Evolutionary conservation across 1,140 invertebrate genomes (phyloP), one percentile per base, ranked within the genome.

Genomic region (Thaumatotibia leucotreta): DNA sequence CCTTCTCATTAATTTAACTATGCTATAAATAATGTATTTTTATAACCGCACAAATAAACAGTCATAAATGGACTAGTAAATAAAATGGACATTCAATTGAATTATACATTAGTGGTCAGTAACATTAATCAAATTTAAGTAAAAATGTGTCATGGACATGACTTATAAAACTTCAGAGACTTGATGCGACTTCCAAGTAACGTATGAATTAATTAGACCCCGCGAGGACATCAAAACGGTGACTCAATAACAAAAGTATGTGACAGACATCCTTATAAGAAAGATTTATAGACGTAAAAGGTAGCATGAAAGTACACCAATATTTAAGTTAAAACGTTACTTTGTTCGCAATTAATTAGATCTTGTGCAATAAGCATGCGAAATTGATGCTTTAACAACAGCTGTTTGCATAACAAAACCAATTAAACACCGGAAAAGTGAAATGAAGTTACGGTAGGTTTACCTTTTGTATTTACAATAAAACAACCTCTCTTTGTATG

Each of bases 191-290:
- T 50, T 23, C 61, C 63, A 64, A 63, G 63, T 67, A 49, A 68
- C 63, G 65, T 29, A 31, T 31, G 62, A 35, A 74, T 74, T 74
- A 72, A 76, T 72, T 69, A 68, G 64, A 63, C 64, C 61, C 64
- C 17, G 52, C 22, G 66, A 64, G 35, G 63, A 61, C n/a, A 10
- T 23, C 6, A 9, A 58, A 20, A 14, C 24, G 63, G 67, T 79
- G 77, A 79, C 64, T 79, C 77, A 79, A 74, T 63, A 29, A 20
- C 22, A 33, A 67, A 77, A 71, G 32, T 66, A 79, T 79, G 66
- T 61, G 24, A 35, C 10, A 22, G 4, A 49, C 31, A 64, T 70
- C 70, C 71, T 75, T 66, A 52, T 52, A 31, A 52, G 39, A 17
- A 64, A 8, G 20, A 52, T 22, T 52, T 64, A 31, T 9, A 17